These are phyloP conservation scores for Cavia porcellus DNA, from an alignment of 2,113 vertebrate genomes.

Conservation along the genomic window DNA sequence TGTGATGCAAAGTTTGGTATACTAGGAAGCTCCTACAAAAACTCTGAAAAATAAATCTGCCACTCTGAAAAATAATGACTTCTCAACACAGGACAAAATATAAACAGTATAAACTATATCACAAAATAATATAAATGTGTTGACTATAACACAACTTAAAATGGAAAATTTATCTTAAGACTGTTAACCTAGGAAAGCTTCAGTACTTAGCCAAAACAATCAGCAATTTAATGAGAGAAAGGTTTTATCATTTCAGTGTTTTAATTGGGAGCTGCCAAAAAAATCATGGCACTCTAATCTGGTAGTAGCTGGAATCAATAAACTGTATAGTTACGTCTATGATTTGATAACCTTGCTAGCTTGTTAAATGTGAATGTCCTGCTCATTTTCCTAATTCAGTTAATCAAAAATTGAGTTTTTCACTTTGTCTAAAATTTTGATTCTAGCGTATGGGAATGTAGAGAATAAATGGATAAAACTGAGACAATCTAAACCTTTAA, in stretches of 20 bases:
- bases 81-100: not conserved
- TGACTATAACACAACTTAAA: not conserved
- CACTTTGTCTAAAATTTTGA: not conserved
- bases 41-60: not conserved
- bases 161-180: not conserved
- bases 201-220: not conserved
- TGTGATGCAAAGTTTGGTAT: not conserved
- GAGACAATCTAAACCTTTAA: not conserved
- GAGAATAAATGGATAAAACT: not conserved
- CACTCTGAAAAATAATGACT: not conserved
- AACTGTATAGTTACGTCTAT: not conserved
- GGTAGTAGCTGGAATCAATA: not conserved
- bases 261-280: not conserved
- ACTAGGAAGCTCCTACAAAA: not conserved
- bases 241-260: not conserved
- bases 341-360: not conserved
- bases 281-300: not conserved
- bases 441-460: not conserved
- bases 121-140: not conserved
- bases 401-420: not conserved
- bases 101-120: not conserved
- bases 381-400: not conserved
- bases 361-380: not conserved
- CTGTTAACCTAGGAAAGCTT: not conserved
- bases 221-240: not conserved